A percentile compares a stretch with the other conserved stretches of the same genome.
Conservation (phyloP, 1,140 invertebrate species). For the Maconellicoccus hirsutus region DNA sequence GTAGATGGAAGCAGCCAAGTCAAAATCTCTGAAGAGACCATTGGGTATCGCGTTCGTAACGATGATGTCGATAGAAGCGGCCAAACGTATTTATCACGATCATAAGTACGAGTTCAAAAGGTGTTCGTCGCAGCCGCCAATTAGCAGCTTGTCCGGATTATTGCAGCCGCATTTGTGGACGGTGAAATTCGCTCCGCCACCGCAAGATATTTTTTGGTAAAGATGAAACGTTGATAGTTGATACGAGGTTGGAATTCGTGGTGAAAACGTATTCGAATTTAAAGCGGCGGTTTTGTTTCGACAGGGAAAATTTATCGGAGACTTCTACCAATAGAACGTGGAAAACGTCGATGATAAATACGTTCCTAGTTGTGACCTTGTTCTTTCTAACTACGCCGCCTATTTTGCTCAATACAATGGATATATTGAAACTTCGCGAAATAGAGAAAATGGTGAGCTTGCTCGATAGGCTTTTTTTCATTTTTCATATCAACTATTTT, state of each 20-base stretch:
- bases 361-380: slow-evolving; percentile 64
- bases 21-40: slow-evolving; percentile 62
- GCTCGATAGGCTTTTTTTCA: not conserved
- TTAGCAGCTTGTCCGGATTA: slow-evolving; percentile 38
- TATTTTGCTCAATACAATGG: slow-evolving; percentile 67
- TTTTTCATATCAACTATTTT: not conserved
- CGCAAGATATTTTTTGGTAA: slow-evolving; percentile 84
- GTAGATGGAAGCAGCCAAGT: slow-evolving; percentile 62
- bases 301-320: slow-evolving; percentile 76
- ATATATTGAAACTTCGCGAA: slow-evolving; percentile 40
- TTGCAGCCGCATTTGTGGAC: slow-evolving; percentile 66
- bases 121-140: slow-evolving; percentile 37
- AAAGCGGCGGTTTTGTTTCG: slow-evolving; percentile 26
- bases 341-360: slow-evolving; percentile 71
- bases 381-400: slow-evolving; percentile 93
- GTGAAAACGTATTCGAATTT: too few relatives aligned
- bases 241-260: too few relatives aligned
- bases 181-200: slow-evolving; percentile 74
- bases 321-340: slow-evolving; percentile 76
- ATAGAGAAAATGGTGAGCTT: slow-evolving; percentile 35
- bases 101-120: slow-evolving; percentile 35
- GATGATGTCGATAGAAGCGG: slow-evolving; percentile 57
- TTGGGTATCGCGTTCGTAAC: slow-evolving; percentile 86
- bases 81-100: slow-evolving; percentile 36
- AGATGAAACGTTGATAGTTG: not conserved